A percentile compares a stretch with the other conserved stretches of the same genome.
These are phyloP conservation scores for Sturnira hondurensis DNA, from an alignment of 2,113 vertebrate species.

Conservation along the genomic window DNA sequence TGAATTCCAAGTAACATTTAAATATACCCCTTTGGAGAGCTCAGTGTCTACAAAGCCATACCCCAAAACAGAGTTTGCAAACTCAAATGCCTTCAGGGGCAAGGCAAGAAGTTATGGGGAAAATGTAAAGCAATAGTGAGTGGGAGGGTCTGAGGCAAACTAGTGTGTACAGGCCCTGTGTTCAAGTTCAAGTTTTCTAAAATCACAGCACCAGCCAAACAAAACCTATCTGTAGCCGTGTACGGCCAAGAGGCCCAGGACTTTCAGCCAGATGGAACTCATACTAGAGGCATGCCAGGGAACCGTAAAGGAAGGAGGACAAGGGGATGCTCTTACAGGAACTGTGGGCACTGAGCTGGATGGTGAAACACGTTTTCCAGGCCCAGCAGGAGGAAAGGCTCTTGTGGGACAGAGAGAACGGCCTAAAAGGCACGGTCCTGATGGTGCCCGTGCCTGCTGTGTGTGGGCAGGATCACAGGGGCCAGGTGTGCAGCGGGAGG, in stretches of 20 bases:
- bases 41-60: neutral
- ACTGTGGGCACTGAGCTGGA: neutral
- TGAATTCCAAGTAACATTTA: neutral
- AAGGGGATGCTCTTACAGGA: neutral
- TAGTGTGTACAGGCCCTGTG: neutral
- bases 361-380: neutral
- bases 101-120: neutral
- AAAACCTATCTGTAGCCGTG: neutral
- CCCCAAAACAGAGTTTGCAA: neutral
- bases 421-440: neutral
- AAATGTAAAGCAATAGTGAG: too few relatives aligned
- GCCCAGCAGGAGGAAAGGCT: neutral
- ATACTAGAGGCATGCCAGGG: neutral
- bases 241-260: neutral
- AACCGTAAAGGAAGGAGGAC: neutral
- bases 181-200: neutral
- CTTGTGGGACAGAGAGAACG: neutral
- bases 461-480: neutral
- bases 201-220: neutral
- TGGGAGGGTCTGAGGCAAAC: neutral
- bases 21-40: neutral
- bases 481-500: neutral
- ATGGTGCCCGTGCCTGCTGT: rapidly evolving
- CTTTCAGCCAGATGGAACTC: neutral
- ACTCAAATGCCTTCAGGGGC: neutral